These are phyloP conservation scores for Lasioglossum baleicum DNA, from an alignment of 1,140 invertebrate species.

Conservation along the genomic window DNA sequence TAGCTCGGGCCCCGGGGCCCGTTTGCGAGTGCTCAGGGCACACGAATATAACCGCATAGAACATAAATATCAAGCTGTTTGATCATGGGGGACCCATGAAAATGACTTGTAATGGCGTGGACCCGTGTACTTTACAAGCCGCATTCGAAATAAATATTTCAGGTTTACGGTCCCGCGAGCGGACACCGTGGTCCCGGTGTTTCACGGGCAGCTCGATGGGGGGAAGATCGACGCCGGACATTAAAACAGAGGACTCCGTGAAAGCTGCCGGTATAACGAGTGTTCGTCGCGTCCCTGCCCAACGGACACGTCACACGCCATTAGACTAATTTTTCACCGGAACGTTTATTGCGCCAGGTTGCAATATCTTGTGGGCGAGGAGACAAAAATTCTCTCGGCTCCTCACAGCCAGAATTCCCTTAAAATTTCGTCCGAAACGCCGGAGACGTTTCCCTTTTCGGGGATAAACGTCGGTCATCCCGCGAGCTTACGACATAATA, in stretches of 20 bases:
- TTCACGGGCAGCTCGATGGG: slow-evolving; percentile 41
- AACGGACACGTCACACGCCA: slow-evolving; percentile 7
- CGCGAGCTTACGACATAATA: not conserved
- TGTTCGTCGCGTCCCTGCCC: not conserved
- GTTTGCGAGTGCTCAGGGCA: slow-evolving; percentile 13
- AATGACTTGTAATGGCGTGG: slow-evolving; percentile 70
- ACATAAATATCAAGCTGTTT: slow-evolving; percentile 68
- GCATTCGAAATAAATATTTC: slow-evolving; percentile 74
- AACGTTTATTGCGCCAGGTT: not conserved
- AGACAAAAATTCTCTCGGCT: slow-evolving; percentile 10
- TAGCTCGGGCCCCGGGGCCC: not conserved
- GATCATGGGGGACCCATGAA: slow-evolving; percentile 64
- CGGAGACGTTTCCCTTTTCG: no score
- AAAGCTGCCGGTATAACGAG: slow-evolving; percentile 37
- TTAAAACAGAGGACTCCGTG: slow-evolving; percentile 56
- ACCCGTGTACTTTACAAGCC: slow-evolving; percentile 67
- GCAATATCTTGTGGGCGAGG: no score
- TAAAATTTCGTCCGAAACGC: no score
- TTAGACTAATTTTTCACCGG: slow-evolving; percentile 39
- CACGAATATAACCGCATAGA: slow-evolving; percentile 61
- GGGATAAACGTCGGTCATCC: not conserved
- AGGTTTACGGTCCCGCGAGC: slow-evolving; percentile 65
- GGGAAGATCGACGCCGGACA: slow-evolving; percentile 45
- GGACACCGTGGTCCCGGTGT: slow-evolving; percentile 55
- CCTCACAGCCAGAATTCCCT: no score